Evolutionary conservation across 1,140 invertebrate species (phyloP), one percentile per base, ranked within the genome.

Genomic region (Drosophila sulfurigaster): DNA sequence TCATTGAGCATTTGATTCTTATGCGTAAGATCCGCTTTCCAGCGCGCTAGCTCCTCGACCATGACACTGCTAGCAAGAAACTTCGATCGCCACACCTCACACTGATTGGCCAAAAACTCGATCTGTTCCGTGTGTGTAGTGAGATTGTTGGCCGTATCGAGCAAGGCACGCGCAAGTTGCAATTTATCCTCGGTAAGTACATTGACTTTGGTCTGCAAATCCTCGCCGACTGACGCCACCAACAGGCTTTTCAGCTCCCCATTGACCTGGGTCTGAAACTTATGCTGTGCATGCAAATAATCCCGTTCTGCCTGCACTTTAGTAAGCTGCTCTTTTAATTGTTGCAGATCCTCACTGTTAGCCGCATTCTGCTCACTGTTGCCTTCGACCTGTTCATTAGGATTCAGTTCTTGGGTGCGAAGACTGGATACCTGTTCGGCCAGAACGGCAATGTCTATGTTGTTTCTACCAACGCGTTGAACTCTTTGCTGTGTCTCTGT

Each of bases 31-130:
- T 95, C 94, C 62, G 96, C 96, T 92, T 98, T 98, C 95, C 96
- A 97, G 64, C 95, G 94, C 1, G 97, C 97, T 71, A 98, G 92
- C 93, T 98, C 97, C 93, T 98, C 97, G 6, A 97, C 95, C 95
- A 98, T 97, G 58, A 98, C 95, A 92, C 97, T 98, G 94, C 97
- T 98, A 20, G 98, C 98, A 79, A 99, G 93, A 93, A 98, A 99
- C 95, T 99, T 99, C 83, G 97, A 98, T 72, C 97, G 95, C 97
- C 98, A 99, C 62, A 99, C 97, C 94, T 99, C 98, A 93, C 97
- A 98, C 85, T 98, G 97, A 2, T 98, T 97, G 25, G 97, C 96
- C 20, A 99, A 93, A 94, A 96, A 97, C 92, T 99, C 98, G 2
- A 97, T 96, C 94, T 98, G 97, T 92, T 99, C 98, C 92, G 97